Evolutionary conservation across 2,888 invertebrate species (phyloP).

Genomic region (Sinhomidia bicolor): DNA sequence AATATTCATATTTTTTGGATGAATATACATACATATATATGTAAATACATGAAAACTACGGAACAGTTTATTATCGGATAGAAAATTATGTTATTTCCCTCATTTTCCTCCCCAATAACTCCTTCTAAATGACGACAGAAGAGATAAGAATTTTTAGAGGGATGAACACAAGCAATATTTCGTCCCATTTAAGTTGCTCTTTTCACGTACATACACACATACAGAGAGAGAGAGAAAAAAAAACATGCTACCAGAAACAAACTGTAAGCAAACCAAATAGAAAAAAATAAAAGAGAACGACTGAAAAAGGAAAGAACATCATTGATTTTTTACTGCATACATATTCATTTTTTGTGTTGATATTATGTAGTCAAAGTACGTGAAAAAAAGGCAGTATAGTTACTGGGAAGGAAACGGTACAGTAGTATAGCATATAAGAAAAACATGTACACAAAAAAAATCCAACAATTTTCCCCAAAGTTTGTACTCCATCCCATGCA

Average conservation of each 20-base stretch:
- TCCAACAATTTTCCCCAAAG: not conserved
- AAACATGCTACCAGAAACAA: not conserved
- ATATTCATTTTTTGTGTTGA: slow-evolving; percentile 28
- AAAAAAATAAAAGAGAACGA: not conserved
- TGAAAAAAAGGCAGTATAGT: no score
- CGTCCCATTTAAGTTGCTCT: not conserved
- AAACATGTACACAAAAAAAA: not conserved
- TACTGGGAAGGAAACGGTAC: not conserved
- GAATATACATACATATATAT: not conserved
- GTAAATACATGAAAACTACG: not conserved
- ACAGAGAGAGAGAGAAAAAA: no score
- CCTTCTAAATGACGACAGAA: not conserved
- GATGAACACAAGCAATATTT: not conserved
- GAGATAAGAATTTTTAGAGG: slow-evolving; percentile 15
- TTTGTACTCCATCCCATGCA: not conserved
- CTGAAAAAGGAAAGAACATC: no score
- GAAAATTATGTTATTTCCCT: slow-evolving; percentile 35
- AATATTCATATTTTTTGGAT: slow-evolving; percentile 19
- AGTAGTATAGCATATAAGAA: no score
- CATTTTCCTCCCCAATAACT: slow-evolving; percentile 21
- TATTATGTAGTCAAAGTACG: not conserved
- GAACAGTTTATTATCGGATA: not conserved
- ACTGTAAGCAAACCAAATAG: not conserved
- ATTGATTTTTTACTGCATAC: not conserved
- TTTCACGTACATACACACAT: not conserved